Evolutionary conservation across 2,888 invertebrate species (phyloP), one percentile per base, ranked within the genome.

Genomic region (Norana najaformis): DNA sequence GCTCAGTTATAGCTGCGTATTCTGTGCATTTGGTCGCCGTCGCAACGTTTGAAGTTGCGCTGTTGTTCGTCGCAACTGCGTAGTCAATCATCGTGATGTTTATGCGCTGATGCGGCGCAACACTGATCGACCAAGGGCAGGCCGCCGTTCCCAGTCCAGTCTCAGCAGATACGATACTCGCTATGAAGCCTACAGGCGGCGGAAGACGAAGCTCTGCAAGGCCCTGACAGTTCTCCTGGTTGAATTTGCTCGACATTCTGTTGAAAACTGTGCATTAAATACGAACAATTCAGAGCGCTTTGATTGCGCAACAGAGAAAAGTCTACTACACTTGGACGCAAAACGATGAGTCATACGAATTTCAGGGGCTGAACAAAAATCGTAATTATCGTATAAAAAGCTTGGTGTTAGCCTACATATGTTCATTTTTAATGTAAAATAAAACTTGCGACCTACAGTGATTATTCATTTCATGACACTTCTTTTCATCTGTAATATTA

Each of bases 71-170:
- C 30, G 88, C 39, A 36, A 89, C 53, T 14, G 89, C 85, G 90
- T 91, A 91, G 90, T 92, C 92, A 36, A 92, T 83, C 37, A 92
- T 88, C 35, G 91, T 91, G 88, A 92, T 53, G 90, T 91, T 91
- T 90, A 92, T 91, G 36, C 90, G 89, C 90, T 92, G 92, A 38
- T 90, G 88, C 53, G 92, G 91, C 34, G 88, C 37, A 11, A 90
- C 92, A 36, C 37, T 89, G 69, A 92, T 90, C 39, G 89, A 83
- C 91, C 91, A 91, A 30, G 92, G 91, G 69, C 92, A 92, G 23
- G 85, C 35, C 30, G 83, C 13, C 83, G 89, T 88, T 38, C 91
- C 91, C 20, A 91, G 85, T 30, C 89, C 90, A 69, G 47, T 90
- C 41, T 88, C 89, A 36, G 38, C 90, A 88, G 89, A 90, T 41